These are phyloP conservation scores for Metalampra italica DNA, from an alignment of 2,888 invertebrate genomes.

Conservation along the genomic window DNA sequence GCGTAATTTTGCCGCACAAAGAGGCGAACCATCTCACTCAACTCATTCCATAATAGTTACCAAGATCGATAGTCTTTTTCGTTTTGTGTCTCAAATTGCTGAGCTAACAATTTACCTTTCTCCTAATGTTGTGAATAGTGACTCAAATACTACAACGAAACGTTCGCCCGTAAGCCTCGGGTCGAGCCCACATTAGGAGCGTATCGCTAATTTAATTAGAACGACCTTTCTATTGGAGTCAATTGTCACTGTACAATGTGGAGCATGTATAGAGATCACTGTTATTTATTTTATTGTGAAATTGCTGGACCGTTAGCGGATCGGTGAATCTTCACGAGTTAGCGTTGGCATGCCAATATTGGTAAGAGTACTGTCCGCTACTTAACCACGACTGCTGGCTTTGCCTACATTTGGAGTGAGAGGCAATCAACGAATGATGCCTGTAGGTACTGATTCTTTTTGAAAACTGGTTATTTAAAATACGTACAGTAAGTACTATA, in stretches of 20 bases:
- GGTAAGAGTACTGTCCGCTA: no score
- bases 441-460: no score
- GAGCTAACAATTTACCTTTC: slow-evolving; percentile 20
- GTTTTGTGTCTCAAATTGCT: slow-evolving; percentile 15
- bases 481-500: no score
- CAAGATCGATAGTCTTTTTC: background rate
- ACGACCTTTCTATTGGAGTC: slow-evolving; percentile 68
- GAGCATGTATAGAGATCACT: slow-evolving; percentile 1
- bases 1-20: no score
- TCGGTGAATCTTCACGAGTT: background rate
- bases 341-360: background rate
- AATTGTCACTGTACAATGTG: slow-evolving; percentile 34
- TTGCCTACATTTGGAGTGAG: no score
- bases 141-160: background rate
- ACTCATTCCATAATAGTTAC: background rate
- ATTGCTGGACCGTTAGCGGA: slow-evolving; percentile 25
- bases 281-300: slow-evolving; percentile 33
- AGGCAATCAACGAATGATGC: no score
- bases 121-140: slow-evolving; percentile 18
- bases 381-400: no score
- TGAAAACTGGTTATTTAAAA: no score
- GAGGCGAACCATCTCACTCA: background rate
- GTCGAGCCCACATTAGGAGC: slow-evolving; percentile 31
- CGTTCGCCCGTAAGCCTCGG: background rate
- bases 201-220: slow-evolving; percentile 58